Conservation (phyloP, 2,113 vertebrate genomes). For the Platysteira castanea region DNA sequence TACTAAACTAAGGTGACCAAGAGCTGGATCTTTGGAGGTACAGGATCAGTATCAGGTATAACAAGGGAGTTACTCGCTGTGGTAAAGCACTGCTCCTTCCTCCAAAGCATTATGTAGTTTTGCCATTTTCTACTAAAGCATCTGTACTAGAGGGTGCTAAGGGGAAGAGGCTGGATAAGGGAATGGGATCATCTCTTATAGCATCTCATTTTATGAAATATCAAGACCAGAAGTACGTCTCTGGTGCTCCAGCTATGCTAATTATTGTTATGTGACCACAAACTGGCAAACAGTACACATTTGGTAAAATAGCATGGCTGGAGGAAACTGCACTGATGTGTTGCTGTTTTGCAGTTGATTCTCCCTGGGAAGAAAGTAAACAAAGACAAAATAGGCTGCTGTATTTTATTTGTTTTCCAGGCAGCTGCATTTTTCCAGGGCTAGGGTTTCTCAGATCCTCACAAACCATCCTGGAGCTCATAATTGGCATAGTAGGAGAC, state of each 20-base stretch:
- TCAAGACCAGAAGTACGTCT: background rate
- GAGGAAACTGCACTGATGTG: background rate
- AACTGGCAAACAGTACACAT: background rate
- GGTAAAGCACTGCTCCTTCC: background rate
- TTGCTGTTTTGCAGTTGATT: background rate
- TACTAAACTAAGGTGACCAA: background rate
- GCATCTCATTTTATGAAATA: background rate
- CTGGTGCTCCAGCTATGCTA: background rate
- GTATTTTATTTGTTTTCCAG: background rate
- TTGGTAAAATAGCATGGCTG: background rate
- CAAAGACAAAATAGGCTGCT: background rate
- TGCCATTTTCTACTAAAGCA: background rate
- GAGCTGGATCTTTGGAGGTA: background rate
- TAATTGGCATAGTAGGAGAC: background rate
- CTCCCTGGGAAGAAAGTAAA: background rate
- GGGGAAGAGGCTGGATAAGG: background rate
- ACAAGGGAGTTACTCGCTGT: background rate
- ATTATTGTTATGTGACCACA: background rate
- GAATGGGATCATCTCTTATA: background rate
- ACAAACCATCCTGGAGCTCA: background rate
- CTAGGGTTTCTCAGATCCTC: background rate
- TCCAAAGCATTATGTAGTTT: fast-evolving
- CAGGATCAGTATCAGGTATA: background rate
- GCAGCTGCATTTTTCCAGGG: background rate
- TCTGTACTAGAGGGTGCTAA: background rate